Conservation (phyloP, 2,113 vertebrate genomes). For the Motacilla tschutschensis region DNA sequence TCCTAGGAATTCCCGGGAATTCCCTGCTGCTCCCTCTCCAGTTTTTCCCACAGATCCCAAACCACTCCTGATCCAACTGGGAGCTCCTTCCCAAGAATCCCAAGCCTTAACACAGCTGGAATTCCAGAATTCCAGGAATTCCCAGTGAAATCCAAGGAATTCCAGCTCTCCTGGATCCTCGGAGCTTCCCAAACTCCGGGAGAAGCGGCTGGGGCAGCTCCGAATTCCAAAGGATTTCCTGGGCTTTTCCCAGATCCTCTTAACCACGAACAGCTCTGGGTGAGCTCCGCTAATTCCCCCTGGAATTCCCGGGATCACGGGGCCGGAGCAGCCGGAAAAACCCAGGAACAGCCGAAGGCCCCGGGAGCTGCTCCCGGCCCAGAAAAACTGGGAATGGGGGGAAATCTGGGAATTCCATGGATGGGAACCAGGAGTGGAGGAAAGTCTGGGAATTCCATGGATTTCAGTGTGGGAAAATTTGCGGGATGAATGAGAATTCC, state of each 20-base stretch:
- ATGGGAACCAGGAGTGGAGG: not conserved
- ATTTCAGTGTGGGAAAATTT: not conserved
- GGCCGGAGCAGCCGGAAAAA: not conserved
- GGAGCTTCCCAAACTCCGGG: not conserved
- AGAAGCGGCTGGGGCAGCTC: not conserved
- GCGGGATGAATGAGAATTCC: not conserved
- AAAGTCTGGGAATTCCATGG: too few species aligned
- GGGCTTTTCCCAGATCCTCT: not conserved
- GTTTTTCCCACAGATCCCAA: not conserved
- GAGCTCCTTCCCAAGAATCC: not conserved
- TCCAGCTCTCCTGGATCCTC: not conserved
- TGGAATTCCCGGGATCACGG: not conserved
- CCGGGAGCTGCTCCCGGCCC: not conserved
- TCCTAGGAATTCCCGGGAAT: not conserved
- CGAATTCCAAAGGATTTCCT: not conserved
- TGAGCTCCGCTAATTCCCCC: not conserved
- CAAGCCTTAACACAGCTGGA: rapidly evolving
- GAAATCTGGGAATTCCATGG: not conserved
- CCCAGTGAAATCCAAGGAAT: not conserved
- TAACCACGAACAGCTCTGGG: rapidly evolving
- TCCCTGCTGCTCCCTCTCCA: not conserved
- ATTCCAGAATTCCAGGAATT: not conserved
- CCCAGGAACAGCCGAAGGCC: rapidly evolving
- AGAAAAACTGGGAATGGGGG: rapidly evolving
- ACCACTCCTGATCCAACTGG: not conserved